Evolutionary conservation across 2,797 vertebrate species (phyloP).

Genomic region (Poeciliopsis presidionis): DNA sequence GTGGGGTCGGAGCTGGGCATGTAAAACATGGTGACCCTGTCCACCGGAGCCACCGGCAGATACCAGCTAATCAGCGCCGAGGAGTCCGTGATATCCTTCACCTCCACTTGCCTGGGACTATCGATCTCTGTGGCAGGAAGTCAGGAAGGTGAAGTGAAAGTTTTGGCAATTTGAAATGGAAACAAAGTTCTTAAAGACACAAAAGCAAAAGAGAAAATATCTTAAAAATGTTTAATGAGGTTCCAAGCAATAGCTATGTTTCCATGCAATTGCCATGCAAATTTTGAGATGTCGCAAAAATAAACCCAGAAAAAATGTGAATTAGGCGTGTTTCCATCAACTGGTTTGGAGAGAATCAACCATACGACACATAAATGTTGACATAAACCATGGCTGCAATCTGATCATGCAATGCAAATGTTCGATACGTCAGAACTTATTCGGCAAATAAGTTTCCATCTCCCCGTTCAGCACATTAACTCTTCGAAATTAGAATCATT

Average conservation of each 20-base stretch:
- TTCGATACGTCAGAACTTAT: background rate
- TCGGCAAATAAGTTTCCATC: background rate
- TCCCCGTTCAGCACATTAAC: background rate
- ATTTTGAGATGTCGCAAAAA: background rate
- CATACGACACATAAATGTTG: background rate
- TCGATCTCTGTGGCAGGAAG: conserved; percentile 82
- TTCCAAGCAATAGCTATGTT: background rate
- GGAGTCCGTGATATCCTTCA: conserved; percentile 88
- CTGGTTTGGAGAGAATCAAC: no score
- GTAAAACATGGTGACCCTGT: conserved; percentile 85
- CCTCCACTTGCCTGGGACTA: conserved; percentile 86
- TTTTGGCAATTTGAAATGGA: background rate
- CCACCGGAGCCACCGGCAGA: conserved; percentile 85
- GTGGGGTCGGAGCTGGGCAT: conserved; percentile 72
- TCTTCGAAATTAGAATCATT: background rate
- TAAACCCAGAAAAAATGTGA: background rate
- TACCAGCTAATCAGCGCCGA: conserved; percentile 90
- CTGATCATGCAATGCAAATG: background rate
- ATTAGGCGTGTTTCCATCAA: background rate
- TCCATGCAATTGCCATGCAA: background rate
- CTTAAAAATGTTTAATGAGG: background rate
- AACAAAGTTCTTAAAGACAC: background rate
- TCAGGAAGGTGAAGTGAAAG: background rate
- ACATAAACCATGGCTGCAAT: background rate
- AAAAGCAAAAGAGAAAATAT: background rate